Base-by-base conservation (phyloP, 2,113 vertebrate species). In the Grus americana region DNA sequence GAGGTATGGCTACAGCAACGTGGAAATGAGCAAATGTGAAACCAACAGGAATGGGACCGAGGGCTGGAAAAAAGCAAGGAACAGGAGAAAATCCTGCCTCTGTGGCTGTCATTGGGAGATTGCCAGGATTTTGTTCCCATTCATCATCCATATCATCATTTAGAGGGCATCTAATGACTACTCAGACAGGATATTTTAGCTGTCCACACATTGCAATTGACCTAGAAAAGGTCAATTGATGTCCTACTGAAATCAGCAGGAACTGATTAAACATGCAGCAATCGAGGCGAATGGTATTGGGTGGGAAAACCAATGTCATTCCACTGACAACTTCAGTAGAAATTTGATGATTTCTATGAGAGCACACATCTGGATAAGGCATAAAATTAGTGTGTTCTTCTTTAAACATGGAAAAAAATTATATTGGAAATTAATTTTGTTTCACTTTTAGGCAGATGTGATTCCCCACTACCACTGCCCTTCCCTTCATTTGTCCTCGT, bases 221-320 rank as follows among this genome's bases (percentile, higher is more conserved):
- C 94, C 84, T 91, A 57, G 19, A 27, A 94, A 85, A 95, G 94
- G 96, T 87, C 95, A 93, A 92, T n/a, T 94, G 93, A 87, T 85
- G 90, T 83, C 70, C 75, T 46, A 76, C 49, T 70, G 70, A 93
- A 92, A 91, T 76, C 92, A 88, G 59, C 49, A 59, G 87, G 78
- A 96, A 68, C 79, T 87, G 80, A 93, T 96, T 92, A 91, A 85
- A 91, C 32, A 73, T 76, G 66, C 73, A 93, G 74, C 46, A 76
- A 73, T 73, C 65, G 81, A 86, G 74, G 90, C 3, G 26, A 76
- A 49, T 1, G 3, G 61, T 91, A 54, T 49, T 79, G 83, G 65
- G 26, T 97, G 91, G 21, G 65, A 84, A 32, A 95, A 42, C 23
- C 54, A 78, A 89, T 79, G 80, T 92, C 71, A 88, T 81, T 92